Conservation (phyloP, 1,140 invertebrate genomes). For the Megalonaias nervosa region DNA sequence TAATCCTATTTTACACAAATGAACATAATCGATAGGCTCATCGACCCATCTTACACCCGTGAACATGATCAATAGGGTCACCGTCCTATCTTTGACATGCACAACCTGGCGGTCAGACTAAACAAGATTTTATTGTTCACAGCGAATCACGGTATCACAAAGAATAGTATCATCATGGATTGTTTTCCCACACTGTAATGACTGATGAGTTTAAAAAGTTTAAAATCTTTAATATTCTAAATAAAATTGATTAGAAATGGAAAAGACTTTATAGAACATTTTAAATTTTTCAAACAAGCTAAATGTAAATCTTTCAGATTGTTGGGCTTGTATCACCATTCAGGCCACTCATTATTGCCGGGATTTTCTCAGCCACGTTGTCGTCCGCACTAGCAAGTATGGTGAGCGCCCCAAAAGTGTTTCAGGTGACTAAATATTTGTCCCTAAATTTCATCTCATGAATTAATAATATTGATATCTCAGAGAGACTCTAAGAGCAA, state of each 20-base stretch:
- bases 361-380: slow-evolving; percentile 80
- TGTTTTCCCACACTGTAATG: not conserved
- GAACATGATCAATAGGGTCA: no score
- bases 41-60: no score
- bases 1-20: no score
- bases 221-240: not conserved
- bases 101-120: no score
- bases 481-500: not conserved
- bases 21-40: no score
- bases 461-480: no score
- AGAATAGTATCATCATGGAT: no score
- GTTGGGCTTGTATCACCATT: slow-evolving; percentile 93
- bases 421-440: slow-evolving; percentile 72
- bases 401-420: slow-evolving; percentile 88
- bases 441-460: not conserved
- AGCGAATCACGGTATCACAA: no score
- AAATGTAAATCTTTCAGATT: slow-evolving; percentile 63
- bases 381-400: slow-evolving; percentile 96
- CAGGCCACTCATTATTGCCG: slow-evolving; percentile 86
- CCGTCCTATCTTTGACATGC: no score
- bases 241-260: not conserved
- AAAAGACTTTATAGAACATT: not conserved
- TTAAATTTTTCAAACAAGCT: not conserved
- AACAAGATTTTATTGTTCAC: no score
- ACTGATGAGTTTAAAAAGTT: not conserved